Base-by-base conservation (phyloP, 2,888 invertebrate genomes). In the Cartodere bifasciata region DNA sequence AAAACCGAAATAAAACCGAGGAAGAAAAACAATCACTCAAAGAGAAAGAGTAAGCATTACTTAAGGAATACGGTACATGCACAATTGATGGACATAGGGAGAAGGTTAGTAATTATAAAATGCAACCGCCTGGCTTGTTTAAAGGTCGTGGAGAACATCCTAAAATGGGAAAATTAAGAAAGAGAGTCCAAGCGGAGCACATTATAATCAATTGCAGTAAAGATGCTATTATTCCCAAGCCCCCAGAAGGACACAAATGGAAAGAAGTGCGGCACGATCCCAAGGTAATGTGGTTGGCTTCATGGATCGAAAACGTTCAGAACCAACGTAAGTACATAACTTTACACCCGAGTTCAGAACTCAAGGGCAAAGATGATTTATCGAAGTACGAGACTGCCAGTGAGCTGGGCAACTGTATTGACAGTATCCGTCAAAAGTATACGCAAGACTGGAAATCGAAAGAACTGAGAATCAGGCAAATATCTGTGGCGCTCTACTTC, bases 311-410 rank as follows among this genome's bases (percentile, higher is more conserved):
- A 63, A 98, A 97, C 64, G 88, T 98, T 2, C 88, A 88, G 60
- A 84, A 81, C 4, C 83, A 85, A 57, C 87, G 84, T 2, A 98
- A 98, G 60, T 99, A 98, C 63, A 86, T 98, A 11, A 98, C 98
- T 98, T 69, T 98, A 52, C 98, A 98, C 69, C 94, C 98, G 13
- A 90, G 92, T 43, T 95, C 95, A 15, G 92, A 95, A 60, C 65
- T 98, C 29, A 99, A 99, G 64, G 97, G 97, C 26, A 95, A 98
- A 64, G 98, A 98, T 56, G 98, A 98, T 72, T 94, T 88, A 84
- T 84, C 91, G 53, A 98, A 99, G 56, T 98, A 98, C 62, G 98
- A 99, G 63, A 92, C 82, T 2, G 98, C 98, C 2, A 70, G 97
- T 29, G 79, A 84, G 47, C 67, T 99, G 32, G 90, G 92, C 45